Conservation (phyloP, 1,140 invertebrate genomes). For the Teleogryllus occipitalis region DNA sequence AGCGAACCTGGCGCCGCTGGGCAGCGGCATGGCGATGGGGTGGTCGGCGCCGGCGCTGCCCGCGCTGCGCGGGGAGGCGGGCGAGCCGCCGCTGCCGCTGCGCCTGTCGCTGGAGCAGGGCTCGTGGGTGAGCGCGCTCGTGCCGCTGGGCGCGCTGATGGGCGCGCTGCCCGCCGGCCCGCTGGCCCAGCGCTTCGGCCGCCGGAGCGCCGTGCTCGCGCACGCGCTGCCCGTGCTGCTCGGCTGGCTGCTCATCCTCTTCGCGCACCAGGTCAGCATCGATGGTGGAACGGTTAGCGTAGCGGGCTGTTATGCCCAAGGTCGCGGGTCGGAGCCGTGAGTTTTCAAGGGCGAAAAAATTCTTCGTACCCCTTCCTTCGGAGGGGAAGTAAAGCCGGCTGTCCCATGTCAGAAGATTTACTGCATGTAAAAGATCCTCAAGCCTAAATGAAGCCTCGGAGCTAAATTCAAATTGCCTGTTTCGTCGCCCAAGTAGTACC, state of each 20-base stretch:
- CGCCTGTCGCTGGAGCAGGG: conserved; percentile 35
- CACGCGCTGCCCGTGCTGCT: conserved; percentile 47
- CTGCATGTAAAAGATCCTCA: no score
- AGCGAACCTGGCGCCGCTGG: neutral
- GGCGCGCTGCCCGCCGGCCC: conserved; percentile 48
- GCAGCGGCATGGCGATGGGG: neutral
- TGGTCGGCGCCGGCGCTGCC: neutral
- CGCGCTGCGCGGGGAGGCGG: neutral
- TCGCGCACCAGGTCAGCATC: conserved; percentile 17
- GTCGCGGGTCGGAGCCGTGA: no score
- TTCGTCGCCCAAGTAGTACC: no score
- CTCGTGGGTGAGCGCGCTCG: conserved; percentile 45
- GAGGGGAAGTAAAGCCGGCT: no score
- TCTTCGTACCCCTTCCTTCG: no score
- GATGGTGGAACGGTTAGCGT: no score
- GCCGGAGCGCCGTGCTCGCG: conserved; percentile 50
- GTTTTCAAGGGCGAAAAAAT: no score
- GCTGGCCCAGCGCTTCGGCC: conserved; percentile 54
- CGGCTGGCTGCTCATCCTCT: conserved; percentile 53
- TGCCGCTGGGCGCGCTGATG: conserved; percentile 45
- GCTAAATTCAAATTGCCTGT: no score
- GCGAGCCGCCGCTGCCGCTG: neutral
- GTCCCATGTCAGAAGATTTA: no score
- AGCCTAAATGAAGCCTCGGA: no score
- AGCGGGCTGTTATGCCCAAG: no score